Evolutionary conservation across 2,113 vertebrate species (phyloP).

Genomic region (Rissa tridactyla): DNA sequence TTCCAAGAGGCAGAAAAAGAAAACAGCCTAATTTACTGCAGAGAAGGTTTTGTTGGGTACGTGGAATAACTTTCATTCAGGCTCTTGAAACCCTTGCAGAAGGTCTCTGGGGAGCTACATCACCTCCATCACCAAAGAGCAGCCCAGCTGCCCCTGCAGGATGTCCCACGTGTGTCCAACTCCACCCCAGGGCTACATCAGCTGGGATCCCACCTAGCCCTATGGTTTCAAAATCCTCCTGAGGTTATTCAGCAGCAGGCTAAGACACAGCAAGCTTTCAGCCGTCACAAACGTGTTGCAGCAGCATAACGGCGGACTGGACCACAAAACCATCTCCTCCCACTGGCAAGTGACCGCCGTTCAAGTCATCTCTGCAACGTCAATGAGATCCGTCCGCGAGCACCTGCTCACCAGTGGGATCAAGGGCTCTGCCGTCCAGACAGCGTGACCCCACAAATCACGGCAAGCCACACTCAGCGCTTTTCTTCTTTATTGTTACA

Average conservation of each 20-base stretch:
- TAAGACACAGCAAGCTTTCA: neutral
- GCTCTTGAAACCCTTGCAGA: neutral
- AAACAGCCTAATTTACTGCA: neutral
- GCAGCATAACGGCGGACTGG: neutral
- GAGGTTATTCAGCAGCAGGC: neutral
- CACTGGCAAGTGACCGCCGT: accelerated
- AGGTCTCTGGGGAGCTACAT: neutral
- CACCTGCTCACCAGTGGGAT: neutral
- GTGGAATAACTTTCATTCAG: neutral
- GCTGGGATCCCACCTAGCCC: neutral
- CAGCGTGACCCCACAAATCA: constrained; percentile 55
- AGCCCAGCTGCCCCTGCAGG: neutral
- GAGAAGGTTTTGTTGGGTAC: neutral
- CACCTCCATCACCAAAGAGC: neutral
- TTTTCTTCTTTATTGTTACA: constrained; percentile 64
- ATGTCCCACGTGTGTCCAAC: accelerated
- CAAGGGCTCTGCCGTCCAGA: neutral
- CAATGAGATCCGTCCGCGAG: neutral
- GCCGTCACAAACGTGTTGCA: neutral
- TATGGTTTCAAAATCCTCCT: accelerated
- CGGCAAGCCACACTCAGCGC: constrained; percentile 44
- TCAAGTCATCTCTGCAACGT: neutral
- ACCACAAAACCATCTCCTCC: neutral
- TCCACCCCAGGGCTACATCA: neutral
- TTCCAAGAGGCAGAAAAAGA: neutral